Base-by-base conservation (phyloP, 2,888 invertebrate genomes). In the Xanthostigma xanthostigma region DNA sequence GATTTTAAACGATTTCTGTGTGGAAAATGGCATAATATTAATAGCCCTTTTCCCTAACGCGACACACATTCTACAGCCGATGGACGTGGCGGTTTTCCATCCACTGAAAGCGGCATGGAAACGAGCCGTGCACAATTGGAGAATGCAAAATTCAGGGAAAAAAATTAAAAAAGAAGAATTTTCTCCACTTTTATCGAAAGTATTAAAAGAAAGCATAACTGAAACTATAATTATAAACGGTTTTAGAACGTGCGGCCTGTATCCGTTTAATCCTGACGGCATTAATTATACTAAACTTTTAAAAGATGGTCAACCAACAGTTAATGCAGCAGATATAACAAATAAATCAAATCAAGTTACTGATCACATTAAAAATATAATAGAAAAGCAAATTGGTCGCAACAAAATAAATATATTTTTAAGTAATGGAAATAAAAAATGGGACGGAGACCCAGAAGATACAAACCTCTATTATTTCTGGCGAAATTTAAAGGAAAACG, bases 21-120 rank as follows among this genome's bases (percentile, higher is more conserved):
- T 53, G 48, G 53, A 59, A 41, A 62, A 64, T 48, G 51, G 55
- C 17, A 66, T 65, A 9, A 58, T 62, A 50, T 50, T 65, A 13
- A 53, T 63, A 45, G 57, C 61, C 36, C 53, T 67, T 12, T 58
- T 55, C 35, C 62, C 64, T 9, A 67, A 66, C 53, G 57, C 64
- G 1, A 64, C 64, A 4, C 64, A 65, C 51, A 55, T 65, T 9
- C 49, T 65, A 9, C 65, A 65, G 50, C 66, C 64, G 5, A 53
- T 65, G 49, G 64, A 67, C 51, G 62, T 64, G 5, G 58, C 58
- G 12, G 56, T 66, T 36, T 66, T 66, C 52, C 57, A 55, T 48
- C 56, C 60, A 10, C 47, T 65, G 13, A 63, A 64, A 54, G 41
- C 27, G 34, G 50, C 48, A 44, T 64, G 62, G 63, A 60, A 54